phyloP scores from a whole-genome alignment of 2,797 vertebrate species.

The Luscinia luscinia region DNA sequence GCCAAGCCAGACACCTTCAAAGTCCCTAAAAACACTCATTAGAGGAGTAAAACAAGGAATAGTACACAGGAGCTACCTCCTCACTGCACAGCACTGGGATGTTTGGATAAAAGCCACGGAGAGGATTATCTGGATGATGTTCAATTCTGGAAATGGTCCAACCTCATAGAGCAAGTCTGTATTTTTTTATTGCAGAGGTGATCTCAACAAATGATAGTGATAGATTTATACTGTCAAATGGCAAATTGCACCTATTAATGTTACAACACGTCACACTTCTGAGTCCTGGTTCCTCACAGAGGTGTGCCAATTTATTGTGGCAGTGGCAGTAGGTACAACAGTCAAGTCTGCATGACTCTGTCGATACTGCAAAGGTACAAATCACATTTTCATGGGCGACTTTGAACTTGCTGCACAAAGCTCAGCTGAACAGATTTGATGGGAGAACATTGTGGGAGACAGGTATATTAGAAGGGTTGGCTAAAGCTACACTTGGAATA shows the following conservation, averaged over 20 bases:
- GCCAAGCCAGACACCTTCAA: conserved; percentile 20
- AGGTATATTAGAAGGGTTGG: not conserved
- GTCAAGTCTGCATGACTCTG: not conserved
- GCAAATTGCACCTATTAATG: not conserved
- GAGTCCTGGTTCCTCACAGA: not conserved
- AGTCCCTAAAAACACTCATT: conserved; percentile 19
- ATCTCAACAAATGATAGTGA: conserved; percentile 1
- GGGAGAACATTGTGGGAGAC: not conserved
- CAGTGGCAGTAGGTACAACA: not conserved
- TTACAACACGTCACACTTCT: not conserved
- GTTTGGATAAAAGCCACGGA: conserved; percentile 39
- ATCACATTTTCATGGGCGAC: not conserved
- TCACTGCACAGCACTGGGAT: not conserved
- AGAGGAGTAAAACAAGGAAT: not conserved
- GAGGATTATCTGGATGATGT: conserved; percentile 15
- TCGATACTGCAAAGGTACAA: not conserved
- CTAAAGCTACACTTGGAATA: not conserved
- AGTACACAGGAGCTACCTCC: not conserved
- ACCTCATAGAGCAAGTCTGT: not conserved
- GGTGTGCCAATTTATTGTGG: not conserved
- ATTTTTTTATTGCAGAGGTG: conserved; percentile 11
- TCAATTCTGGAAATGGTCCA: conserved; percentile 35
- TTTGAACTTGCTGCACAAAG: not conserved
- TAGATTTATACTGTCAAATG: not conserved
- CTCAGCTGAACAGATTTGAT: not conserved